Conservation (phyloP, 2,113 vertebrate species). For the Grallaria varia region DNA sequence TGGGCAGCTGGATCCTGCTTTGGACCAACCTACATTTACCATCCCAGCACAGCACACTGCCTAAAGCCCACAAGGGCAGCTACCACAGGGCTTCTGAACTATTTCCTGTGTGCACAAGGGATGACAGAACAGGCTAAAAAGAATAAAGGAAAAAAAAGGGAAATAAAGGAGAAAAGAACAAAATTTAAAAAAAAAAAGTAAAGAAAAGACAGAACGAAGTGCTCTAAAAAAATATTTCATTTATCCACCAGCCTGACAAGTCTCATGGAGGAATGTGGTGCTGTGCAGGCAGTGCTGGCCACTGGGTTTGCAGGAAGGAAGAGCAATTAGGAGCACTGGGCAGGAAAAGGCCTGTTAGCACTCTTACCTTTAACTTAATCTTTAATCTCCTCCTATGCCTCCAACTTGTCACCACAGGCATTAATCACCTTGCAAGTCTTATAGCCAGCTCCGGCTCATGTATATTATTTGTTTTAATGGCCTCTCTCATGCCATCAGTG, state of each 20-base stretch:
- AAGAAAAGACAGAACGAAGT: background rate
- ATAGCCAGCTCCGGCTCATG: constrained; percentile 33
- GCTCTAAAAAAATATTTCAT: background rate
- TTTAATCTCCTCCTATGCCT: constrained; percentile 62
- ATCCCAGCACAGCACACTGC: background rate
- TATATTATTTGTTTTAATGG: constrained; percentile 37
- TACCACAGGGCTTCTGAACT: background rate
- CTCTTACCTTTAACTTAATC: constrained; percentile 62
- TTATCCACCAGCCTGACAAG: background rate
- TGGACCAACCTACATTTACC: background rate
- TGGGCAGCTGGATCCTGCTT: background rate
- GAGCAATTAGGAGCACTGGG: constrained; percentile 27
- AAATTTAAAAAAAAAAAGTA: background rate
- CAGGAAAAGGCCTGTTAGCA: constrained; percentile 66
- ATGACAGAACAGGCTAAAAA: background rate
- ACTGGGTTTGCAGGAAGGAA: constrained; percentile 37
- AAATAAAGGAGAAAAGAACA: background rate
- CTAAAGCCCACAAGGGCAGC: background rate
- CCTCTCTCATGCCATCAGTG: background rate
- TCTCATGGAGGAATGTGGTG: background rate
- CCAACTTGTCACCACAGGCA: constrained; percentile 63
- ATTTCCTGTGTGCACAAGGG: background rate
- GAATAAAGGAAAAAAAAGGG: too few species aligned
- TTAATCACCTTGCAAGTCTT: constrained; percentile 56
- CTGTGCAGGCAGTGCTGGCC: background rate